phyloP scores from a whole-genome alignment of 2,797 vertebrate species.

The Chanos chanos region DNA sequence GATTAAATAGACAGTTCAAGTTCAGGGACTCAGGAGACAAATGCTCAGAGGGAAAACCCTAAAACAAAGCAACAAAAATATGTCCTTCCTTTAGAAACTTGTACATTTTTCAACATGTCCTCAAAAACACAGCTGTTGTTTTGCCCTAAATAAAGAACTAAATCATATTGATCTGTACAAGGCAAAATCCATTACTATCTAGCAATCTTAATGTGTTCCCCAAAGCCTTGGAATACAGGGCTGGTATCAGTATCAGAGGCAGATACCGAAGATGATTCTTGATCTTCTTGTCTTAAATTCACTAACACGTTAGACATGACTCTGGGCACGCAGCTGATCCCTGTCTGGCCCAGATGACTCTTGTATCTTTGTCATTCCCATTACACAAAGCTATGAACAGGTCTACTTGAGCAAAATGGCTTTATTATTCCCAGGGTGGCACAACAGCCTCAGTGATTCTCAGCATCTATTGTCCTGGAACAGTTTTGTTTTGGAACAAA shows the following conservation, averaged over 20 bases:
- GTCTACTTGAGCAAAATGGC: slow-evolving; percentile 67
- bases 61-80: no score
- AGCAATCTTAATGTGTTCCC: no score
- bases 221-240: slow-evolving; percentile 31
- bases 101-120: no score
- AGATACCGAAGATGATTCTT: slow-evolving; percentile 36
- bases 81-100: no score
- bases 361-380: slow-evolving; percentile 62
- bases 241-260: slow-evolving; percentile 21
- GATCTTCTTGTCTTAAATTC: slow-evolving; percentile 38
- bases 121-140: no score
- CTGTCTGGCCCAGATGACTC: slow-evolving; percentile 53
- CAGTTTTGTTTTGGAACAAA: slow-evolving; percentile 61
- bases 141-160: no score
- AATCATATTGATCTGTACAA: no score
- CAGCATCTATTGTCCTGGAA: slow-evolving; percentile 62
- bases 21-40: slow-evolving; percentile 25
- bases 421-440: slow-evolving; percentile 60
- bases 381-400: slow-evolving; percentile 68
- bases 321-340: slow-evolving; percentile 54
- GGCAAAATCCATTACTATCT: no score
- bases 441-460: slow-evolving; percentile 62
- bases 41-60: no score
- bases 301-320: slow-evolving; percentile 42
- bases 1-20: slow-evolving; percentile 15